Evolutionary conservation across 2,888 invertebrate genomes (phyloP).

Genomic region (Alviniconcha strummeri): DNA sequence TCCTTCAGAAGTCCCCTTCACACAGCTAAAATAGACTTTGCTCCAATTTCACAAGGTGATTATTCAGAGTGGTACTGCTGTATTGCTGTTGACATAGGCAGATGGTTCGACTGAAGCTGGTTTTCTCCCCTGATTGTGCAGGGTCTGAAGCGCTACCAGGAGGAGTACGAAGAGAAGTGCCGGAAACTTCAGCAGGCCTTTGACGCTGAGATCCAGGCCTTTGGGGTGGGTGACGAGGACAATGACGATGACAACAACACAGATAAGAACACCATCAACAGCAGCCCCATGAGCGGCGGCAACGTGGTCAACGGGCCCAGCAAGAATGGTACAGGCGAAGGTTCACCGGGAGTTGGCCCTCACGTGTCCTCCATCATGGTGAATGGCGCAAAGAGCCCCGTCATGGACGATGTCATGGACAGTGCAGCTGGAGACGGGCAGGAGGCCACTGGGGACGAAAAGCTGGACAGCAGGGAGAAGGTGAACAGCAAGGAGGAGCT

Average conservation of each 20-base stretch:
- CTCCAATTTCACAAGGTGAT: too few relatives aligned
- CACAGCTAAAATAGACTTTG: too few relatives aligned
- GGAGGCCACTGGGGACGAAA: constrained; percentile 19
- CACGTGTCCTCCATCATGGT: constrained; percentile 30
- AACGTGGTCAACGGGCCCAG: constrained; percentile 4
- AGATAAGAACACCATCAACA: constrained; percentile 3
- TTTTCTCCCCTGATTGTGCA: constrained; percentile 27
- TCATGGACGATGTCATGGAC: background rate
- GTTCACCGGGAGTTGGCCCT: constrained; percentile 24
- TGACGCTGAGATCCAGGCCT: constrained; percentile 45
- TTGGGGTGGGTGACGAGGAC: constrained; percentile 38
- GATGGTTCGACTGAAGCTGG: too few relatives aligned
- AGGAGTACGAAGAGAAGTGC: constrained; percentile 56
- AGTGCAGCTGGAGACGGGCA: background rate
- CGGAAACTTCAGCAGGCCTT: constrained; percentile 51
- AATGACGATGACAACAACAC: constrained; percentile 41
- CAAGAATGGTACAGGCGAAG: background rate
- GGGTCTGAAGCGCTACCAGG: constrained; percentile 48
- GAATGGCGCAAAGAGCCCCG: constrained; percentile 26
- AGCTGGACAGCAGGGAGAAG: constrained; percentile 27
- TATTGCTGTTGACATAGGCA: too few relatives aligned
- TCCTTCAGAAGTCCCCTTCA: too few relatives aligned
- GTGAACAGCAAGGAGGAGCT: constrained; percentile 45
- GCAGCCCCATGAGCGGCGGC: constrained; percentile 4
- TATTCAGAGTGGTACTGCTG: too few relatives aligned